phyloP scores from a whole-genome alignment of 2,113 vertebrate genomes.

The Willisornis vidua region DNA sequence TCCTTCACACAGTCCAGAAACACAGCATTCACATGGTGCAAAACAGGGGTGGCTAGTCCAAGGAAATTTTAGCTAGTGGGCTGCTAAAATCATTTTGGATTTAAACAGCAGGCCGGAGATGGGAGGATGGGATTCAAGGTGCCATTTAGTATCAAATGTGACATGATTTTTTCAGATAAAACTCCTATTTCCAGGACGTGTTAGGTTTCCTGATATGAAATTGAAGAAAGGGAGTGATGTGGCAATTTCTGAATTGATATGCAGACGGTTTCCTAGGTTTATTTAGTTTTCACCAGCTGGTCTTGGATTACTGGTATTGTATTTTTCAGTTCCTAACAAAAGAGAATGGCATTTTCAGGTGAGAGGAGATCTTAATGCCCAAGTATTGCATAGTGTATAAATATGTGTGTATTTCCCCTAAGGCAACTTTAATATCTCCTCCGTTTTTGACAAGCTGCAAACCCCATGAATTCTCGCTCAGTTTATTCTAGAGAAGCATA shows the following conservation, averaged over 20 bases:
- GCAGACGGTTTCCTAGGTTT: not conserved
- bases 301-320: not conserved
- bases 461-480: not conserved
- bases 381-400: not conserved
- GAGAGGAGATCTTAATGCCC: not conserved
- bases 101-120: not conserved
- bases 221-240: not conserved
- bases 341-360: slow-evolving; percentile 10
- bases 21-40: not conserved
- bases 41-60: not conserved
- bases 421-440: not conserved
- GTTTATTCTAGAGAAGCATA: not conserved
- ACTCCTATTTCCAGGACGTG: not conserved
- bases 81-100: slow-evolving; percentile 3
- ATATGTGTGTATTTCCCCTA: not conserved
- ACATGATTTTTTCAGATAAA: not conserved
- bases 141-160: not conserved
- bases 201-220: slow-evolving; percentile 1
- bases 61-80: not conserved
- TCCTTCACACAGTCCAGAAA: not conserved
- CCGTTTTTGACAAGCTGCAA: not conserved
- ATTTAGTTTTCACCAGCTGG: slow-evolving; percentile 5
- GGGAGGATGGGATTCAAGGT: not conserved
- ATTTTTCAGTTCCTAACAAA: not conserved
- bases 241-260: not conserved